Evolutionary conservation across 2,888 invertebrate species (phyloP).

Genomic region (Brachylomia viminalis): DNA sequence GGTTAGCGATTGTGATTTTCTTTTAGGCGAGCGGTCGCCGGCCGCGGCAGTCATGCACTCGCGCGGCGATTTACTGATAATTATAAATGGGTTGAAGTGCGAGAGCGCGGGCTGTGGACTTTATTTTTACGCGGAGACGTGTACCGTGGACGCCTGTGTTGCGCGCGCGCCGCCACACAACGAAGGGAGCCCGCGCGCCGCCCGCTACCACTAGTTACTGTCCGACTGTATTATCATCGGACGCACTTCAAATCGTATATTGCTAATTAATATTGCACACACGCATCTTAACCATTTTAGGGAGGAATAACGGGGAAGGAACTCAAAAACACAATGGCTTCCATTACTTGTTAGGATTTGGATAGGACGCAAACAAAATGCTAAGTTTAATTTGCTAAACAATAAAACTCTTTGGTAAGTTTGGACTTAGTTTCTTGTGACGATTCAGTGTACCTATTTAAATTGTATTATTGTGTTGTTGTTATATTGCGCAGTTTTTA

Average conservation of each 20-base stretch:
- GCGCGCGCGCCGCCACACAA: constrained; percentile 82
- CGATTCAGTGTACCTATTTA: constrained; percentile 51
- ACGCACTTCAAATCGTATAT: constrained; percentile 82
- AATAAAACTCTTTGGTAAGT: constrained; percentile 56
- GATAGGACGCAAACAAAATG: constrained; percentile 75
- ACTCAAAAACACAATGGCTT: constrained; percentile 81
- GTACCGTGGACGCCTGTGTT: constrained; percentile 86
- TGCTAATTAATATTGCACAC: constrained; percentile 88
- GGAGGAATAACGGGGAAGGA: constrained; percentile 85
- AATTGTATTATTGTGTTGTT: constrained; percentile 24
- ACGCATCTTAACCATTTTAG: constrained; percentile 82
- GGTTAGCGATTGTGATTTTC: constrained; percentile 79
- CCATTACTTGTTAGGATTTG: constrained; percentile 76
- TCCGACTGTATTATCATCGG: constrained; percentile 82
- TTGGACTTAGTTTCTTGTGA: constrained; percentile 35
- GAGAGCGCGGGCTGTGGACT: constrained; percentile 87
- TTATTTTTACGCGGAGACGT: constrained; percentile 90
- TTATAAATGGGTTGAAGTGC: constrained; percentile 90
- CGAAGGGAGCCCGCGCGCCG: constrained; percentile 82
- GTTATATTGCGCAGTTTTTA: constrained; percentile 21
- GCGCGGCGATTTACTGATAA: constrained; percentile 90
- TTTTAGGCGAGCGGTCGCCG: constrained; percentile 86
- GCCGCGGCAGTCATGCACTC: constrained; percentile 87
- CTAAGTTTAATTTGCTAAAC: constrained; percentile 59
- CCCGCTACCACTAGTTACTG: constrained; percentile 77